Percentiles rank a stretch among this genome's conserved stretches.
phyloP scores from a whole-genome alignment of 2,113 vertebrate genomes.

The Rhipidura dahli region DNA sequence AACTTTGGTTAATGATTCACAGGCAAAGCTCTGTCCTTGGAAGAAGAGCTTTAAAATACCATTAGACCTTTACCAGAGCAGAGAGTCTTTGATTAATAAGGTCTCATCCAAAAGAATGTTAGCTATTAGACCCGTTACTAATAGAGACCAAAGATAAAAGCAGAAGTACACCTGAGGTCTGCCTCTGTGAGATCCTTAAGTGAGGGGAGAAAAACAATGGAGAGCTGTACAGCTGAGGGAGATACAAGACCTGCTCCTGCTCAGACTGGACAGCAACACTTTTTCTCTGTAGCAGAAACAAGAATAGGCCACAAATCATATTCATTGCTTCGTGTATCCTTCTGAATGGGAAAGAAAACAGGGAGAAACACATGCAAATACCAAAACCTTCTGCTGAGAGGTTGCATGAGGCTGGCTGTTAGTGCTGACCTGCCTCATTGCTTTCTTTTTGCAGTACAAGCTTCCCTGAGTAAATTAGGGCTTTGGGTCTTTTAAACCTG shows the following conservation, averaged over 20 bases:
- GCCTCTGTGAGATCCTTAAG: background rate
- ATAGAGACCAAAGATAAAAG: background rate
- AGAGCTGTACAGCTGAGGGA: background rate
- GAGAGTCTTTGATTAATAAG: constrained; percentile 1
- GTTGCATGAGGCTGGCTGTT: background rate
- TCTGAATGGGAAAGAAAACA: background rate
- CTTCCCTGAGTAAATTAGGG: background rate
- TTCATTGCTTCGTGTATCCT: background rate
- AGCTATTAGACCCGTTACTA: background rate
- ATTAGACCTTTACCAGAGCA: background rate
- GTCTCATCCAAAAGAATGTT: background rate
- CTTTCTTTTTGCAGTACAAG: background rate
- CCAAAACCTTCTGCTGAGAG: background rate
- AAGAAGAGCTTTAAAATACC: background rate
- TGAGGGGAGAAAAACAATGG: background rate
- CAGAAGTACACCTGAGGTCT: background rate
- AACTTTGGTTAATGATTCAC: background rate
- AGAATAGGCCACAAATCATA: background rate
- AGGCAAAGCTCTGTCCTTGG: background rate
- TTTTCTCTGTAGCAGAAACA: background rate
- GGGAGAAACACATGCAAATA: background rate
- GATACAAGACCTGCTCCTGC: background rate
- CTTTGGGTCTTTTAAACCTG: background rate
- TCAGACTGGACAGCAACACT: background rate
- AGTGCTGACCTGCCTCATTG: background rate